Evolutionary conservation across 2,888 invertebrate species (phyloP).

Genomic region (Corbicula japonica): DNA sequence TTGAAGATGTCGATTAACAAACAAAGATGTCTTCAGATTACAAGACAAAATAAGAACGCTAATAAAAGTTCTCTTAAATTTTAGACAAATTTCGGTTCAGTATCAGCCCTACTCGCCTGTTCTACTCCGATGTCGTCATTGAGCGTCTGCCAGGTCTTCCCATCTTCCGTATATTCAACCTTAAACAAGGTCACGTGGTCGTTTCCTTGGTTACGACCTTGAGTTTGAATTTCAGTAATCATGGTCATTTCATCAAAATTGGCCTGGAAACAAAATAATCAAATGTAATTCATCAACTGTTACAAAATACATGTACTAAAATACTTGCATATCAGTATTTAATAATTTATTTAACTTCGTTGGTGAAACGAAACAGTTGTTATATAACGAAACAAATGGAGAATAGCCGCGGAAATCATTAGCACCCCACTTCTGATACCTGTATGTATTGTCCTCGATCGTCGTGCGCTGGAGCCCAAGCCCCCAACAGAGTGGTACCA

Average conservation of each 20-base stretch:
- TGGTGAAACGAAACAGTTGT: too few relatives aligned
- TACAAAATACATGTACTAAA: too few relatives aligned
- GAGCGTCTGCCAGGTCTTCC: conserved; percentile 56
- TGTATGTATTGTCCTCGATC: conserved; percentile 56
- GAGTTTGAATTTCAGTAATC: conserved; percentile 57
- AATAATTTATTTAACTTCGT: too few relatives aligned
- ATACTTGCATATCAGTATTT: too few relatives aligned
- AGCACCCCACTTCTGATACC: too few relatives aligned
- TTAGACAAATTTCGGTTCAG: too few relatives aligned
- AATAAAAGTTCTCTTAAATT: too few relatives aligned
- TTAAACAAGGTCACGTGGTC: conserved; percentile 60
- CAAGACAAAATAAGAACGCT: too few relatives aligned
- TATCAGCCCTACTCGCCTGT: conserved; percentile 55
- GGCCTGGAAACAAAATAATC: conserved; percentile 26
- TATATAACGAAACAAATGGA: too few relatives aligned
- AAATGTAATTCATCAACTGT: background rate
- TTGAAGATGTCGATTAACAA: too few relatives aligned
- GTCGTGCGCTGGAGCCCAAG: conserved; percentile 59
- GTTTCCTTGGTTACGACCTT: conserved; percentile 62
- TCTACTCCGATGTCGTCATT: conserved; percentile 59
- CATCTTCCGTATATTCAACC: conserved; percentile 66
- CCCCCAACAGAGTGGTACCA: conserved; percentile 58
- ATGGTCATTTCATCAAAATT: conserved; percentile 59
- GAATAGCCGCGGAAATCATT: too few relatives aligned
- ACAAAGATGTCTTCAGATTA: too few relatives aligned